A percentile compares a stretch with the other conserved stretches of the same genome.
Evolutionary conservation across 2,113 vertebrate genomes (phyloP).

Genomic region (Epinephelus cyanopodus): DNA sequence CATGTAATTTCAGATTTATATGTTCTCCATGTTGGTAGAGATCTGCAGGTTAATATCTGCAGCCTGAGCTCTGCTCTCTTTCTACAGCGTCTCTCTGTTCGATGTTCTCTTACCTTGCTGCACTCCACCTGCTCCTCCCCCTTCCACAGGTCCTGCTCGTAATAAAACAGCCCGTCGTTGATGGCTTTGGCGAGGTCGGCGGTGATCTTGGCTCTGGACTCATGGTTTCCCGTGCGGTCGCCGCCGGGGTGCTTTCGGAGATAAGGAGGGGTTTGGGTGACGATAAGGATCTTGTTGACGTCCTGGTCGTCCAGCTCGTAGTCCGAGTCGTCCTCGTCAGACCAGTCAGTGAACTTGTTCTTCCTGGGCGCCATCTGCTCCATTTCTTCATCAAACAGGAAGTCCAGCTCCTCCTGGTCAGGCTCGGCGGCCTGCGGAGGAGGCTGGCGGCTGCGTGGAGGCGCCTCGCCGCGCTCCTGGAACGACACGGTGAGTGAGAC

Average conservation of each 20-base stretch:
- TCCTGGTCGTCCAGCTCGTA: conserved; percentile 96
- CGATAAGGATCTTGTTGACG: conserved; percentile 98
- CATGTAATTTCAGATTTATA: too few species aligned
- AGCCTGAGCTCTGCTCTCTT: neutral
- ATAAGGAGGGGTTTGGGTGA: conserved; percentile 96
- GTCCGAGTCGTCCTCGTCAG: conserved; percentile 96
- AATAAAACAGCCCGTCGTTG: conserved; percentile 98
- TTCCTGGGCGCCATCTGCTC: conserved; percentile 95
- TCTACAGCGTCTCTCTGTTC: neutral
- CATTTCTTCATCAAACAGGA: conserved; percentile 98
- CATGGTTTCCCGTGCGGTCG: conserved; percentile 95
- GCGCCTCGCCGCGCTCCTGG: conserved; percentile 78
- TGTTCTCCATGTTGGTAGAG: too few species aligned
- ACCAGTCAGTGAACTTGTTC: conserved; percentile 98
- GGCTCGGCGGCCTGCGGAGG: conserved; percentile 63
- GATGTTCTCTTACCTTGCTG: conserved; percentile 88
- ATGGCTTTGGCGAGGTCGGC: conserved; percentile 95
- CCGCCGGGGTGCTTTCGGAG: conserved; percentile 93
- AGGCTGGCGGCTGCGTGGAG: conserved; percentile 29
- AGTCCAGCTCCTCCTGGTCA: conserved; percentile 93
- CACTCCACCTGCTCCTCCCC: conserved; percentile 84
- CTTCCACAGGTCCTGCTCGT: conserved; percentile 97
- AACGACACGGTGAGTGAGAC: conserved; percentile 15
- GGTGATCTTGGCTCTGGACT: conserved; percentile 94
- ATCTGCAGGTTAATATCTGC: too few species aligned